Percentiles rank a stretch among this genome's conserved stretches.
Conservation (phyloP, 2,888 invertebrate genomes). For the Dascillus cervinus region DNA sequence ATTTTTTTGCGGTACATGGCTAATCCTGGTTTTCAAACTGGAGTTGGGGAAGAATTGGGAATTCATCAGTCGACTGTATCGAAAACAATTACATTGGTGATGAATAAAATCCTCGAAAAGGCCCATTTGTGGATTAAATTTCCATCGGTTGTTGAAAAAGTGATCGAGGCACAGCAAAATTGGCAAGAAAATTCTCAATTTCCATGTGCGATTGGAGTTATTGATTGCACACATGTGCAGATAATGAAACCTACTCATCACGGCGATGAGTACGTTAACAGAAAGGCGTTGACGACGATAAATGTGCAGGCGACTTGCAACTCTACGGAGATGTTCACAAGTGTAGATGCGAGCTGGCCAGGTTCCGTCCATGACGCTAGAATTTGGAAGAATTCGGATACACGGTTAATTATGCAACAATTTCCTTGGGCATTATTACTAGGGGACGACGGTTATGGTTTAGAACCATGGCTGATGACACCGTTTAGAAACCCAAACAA, state of each 20-base stretch:
- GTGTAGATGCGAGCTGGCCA: slow-evolving; percentile 10
- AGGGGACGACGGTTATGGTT: slow-evolving; percentile 18
- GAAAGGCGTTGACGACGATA: slow-evolving; percentile 9
- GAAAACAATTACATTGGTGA: slow-evolving; percentile 3
- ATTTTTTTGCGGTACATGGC: slow-evolving; percentile 6
- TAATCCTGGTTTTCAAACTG: slow-evolving; percentile 9
- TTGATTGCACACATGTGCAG: slow-evolving; percentile 8
- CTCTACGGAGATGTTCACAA: slow-evolving; percentile 9
- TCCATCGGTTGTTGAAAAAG: slow-evolving; percentile 3
- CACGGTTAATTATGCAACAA: neutral
- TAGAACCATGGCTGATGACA: slow-evolving; percentile 16
- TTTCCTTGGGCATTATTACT: slow-evolving; percentile 7
- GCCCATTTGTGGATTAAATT: slow-evolving; percentile 6
- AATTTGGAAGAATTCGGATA: slow-evolving; percentile 10
- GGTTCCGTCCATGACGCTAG: slow-evolving; percentile 13
- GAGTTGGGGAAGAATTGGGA: slow-evolving; percentile 9
- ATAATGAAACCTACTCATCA: slow-evolving; percentile 7
- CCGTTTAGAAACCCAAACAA: slow-evolving; percentile 16
- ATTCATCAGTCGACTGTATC: slow-evolving; percentile 8
- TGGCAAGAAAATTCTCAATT: slow-evolving; percentile 8
- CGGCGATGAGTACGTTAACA: slow-evolving; percentile 13
- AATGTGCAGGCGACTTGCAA: slow-evolving; percentile 12
- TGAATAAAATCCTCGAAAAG: slow-evolving; percentile 2
- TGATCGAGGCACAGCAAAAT: slow-evolving; percentile 5
- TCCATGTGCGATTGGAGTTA: slow-evolving; percentile 8